These are phyloP conservation scores for Microtus oregoni DNA, from an alignment of 2,113 vertebrate genomes.

Conservation along the genomic window DNA sequence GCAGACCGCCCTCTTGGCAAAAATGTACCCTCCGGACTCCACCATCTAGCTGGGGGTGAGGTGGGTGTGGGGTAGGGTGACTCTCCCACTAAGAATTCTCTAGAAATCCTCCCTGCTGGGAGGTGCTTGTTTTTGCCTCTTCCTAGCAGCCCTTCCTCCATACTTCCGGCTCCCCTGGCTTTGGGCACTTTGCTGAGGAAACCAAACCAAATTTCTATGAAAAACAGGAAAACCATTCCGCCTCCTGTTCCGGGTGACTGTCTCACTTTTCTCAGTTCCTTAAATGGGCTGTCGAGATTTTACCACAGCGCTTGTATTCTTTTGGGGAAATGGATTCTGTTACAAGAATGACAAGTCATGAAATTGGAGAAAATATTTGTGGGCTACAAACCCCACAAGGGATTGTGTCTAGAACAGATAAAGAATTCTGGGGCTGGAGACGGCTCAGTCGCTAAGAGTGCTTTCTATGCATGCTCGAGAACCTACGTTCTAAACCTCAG, in stretches of 20 bases:
- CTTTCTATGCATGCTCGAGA: no score
- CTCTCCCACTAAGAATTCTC: not conserved
- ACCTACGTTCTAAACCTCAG: not conserved
- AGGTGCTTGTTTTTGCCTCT: not conserved
- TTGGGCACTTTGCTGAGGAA: not conserved
- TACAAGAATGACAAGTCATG: not conserved
- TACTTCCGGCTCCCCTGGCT: not conserved
- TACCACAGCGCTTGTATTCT: not conserved
- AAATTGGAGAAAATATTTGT: constrained; percentile 9
- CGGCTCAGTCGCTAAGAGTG: not conserved
- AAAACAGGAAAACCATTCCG: constrained; percentile 61
- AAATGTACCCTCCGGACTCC: no score
- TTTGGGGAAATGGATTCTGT: not conserved
- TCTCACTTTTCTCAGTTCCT: constrained; percentile 58
- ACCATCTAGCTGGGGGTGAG: not conserved
- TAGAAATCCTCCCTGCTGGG: not conserved
- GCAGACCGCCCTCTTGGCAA: not conserved
- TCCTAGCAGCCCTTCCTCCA: not conserved
- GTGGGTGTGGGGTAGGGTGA: not conserved
- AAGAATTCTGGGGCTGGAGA: not conserved
- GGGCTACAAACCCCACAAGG: not conserved
- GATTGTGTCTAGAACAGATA: not conserved
- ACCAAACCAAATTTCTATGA: not conserved
- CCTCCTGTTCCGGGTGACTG: not conserved
- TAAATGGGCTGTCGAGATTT: not conserved